phyloP scores from a whole-genome alignment of 2,888 invertebrate genomes.

The Platycheirus albimanus region DNA sequence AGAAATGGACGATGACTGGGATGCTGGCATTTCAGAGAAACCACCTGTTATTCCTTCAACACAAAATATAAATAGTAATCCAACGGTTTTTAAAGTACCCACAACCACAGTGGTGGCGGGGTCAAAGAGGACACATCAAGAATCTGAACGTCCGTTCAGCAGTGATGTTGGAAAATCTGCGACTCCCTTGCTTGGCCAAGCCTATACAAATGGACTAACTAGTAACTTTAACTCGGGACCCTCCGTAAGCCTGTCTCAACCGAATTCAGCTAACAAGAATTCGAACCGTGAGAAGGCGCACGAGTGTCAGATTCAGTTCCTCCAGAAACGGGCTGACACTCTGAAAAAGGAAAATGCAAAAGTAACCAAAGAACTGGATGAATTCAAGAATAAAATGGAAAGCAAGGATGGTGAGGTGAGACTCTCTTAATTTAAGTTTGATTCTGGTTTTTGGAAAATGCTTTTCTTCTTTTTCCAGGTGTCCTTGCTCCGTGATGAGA shows the following conservation, averaged over 20 bases:
- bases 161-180: slow-evolving; percentile 26
- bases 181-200: slow-evolving; percentile 26
- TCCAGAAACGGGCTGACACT: slow-evolving; percentile 79
- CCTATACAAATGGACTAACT: not conserved
- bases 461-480: slow-evolving; percentile 70
- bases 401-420: slow-evolving; percentile 79
- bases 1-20: slow-evolving; percentile 76
- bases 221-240: not conserved
- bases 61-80: not conserved
- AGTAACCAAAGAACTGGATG: slow-evolving; percentile 77
- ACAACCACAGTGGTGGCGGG: slow-evolving; percentile 38
- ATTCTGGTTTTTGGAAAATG: not conserved
- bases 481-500: slow-evolving; percentile 79
- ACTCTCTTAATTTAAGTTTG: not conserved
- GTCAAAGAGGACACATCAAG: slow-evolving; percentile 40
- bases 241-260: slow-evolving; percentile 29
- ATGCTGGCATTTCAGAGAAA: slow-evolving; percentile 30
- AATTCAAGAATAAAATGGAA: slow-evolving; percentile 77
- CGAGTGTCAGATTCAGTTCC: slow-evolving; percentile 78
- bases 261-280: not conserved
- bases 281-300: slow-evolving; percentile 64
- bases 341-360: slow-evolving; percentile 79
- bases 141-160: slow-evolving; percentile 34
- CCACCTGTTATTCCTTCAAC: slow-evolving; percentile 1
- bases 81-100: slow-evolving; percentile 41